Conservation (phyloP, 2,797 vertebrate species). For the Enteromius unitaeniatus region DNA sequence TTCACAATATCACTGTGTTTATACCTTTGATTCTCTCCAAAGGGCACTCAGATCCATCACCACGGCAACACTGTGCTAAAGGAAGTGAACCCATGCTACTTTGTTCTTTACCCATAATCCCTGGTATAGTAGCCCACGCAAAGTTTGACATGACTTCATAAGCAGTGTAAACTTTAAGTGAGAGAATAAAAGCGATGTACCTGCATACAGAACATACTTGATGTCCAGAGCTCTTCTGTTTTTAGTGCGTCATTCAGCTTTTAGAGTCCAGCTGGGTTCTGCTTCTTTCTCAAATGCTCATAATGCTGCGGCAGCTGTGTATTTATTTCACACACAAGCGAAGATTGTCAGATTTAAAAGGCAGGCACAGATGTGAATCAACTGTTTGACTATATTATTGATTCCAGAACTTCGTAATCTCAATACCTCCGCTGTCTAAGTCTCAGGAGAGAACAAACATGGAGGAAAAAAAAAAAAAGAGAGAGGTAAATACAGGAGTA, state of each 20-base stretch:
- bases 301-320: not conserved
- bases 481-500: not conserved
- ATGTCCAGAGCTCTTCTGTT: not conserved
- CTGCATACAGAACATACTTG: not conserved
- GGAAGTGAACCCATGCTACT: constrained; percentile 54
- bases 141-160: constrained; percentile 23
- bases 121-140: constrained; percentile 27
- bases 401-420: constrained; percentile 6
- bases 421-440: not conserved
- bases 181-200: constrained; percentile 5
- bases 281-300: constrained; percentile 13
- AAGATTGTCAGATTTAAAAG: constrained; percentile 24
- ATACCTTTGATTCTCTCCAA: constrained; percentile 70
- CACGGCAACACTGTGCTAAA: constrained; percentile 29
- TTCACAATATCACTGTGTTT: constrained; percentile 67
- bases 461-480: not conserved
- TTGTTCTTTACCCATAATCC: constrained; percentile 46
- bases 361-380: not conserved
- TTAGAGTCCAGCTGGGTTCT: constrained; percentile 18
- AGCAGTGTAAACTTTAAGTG: constrained; percentile 22
- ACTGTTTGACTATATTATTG: constrained; percentile 24
- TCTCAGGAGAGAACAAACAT: constrained; percentile 12
- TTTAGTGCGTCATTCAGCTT: constrained; percentile 14
- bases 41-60: constrained; percentile 70
- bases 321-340: constrained; percentile 3